phyloP scores from a whole-genome alignment of 37 sponge, comb jelly and placozoan species.

The Aphrocallistes beatrix region DNA sequence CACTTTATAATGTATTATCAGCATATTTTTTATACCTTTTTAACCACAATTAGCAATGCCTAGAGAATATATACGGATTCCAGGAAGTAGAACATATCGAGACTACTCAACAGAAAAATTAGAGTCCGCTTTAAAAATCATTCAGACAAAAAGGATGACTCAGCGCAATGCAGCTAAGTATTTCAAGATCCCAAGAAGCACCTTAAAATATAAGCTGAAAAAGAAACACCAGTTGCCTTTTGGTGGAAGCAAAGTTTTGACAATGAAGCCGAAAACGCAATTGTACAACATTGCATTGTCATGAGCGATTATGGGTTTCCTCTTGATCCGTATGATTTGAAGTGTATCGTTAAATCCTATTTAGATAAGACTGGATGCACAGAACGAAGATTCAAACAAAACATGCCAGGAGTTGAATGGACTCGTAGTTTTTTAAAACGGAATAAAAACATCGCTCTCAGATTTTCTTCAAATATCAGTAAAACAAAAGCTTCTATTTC shows the following conservation, averaged over 20 bases:
- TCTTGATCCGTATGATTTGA: conserved; percentile 7
- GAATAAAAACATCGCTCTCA: conserved; percentile 2
- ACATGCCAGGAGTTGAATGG: conserved; percentile 18
- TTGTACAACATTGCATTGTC: background rate
- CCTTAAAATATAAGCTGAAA: conserved; percentile 8
- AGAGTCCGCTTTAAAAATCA: background rate
- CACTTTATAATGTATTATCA: background rate
- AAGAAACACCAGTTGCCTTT: background rate
- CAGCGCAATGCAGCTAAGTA: conserved; percentile 9
- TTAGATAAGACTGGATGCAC: conserved; percentile 16
- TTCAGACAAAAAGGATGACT: background rate
- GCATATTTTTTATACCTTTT: background rate
- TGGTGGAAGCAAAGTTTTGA: conserved; percentile 19
- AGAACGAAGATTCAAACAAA: conserved; percentile 16
- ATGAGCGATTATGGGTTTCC: conserved; percentile 12
- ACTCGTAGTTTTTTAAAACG: conserved; percentile 17
- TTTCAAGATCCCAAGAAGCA: conserved; percentile 15
- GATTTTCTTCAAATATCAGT: background rate
- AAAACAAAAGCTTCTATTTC: conserved; percentile 12
- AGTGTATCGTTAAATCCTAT: conserved; percentile 12
- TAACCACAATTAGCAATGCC: background rate
- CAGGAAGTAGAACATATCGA: background rate
- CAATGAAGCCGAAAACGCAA: conserved; percentile 17
- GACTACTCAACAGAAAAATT: conserved; percentile 10
- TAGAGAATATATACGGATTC: background rate